Percentiles rank a stretch among this genome's conserved stretches.
Evolutionary conservation across 2,797 vertebrate species (phyloP).

Genomic region (Lithobates sylvaticus): DNA sequence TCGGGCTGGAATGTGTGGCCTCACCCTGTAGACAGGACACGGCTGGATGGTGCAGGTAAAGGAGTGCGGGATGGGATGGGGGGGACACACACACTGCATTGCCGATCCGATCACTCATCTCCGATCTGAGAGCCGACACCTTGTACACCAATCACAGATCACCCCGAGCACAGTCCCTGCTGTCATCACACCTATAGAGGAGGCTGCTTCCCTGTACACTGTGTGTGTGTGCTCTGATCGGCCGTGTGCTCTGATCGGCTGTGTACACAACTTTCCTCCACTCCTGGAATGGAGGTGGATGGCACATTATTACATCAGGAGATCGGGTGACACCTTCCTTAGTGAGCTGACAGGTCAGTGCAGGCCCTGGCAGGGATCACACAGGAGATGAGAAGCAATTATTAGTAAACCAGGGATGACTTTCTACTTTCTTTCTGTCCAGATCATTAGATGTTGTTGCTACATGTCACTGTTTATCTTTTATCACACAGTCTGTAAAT

Average conservation of each 20-base stretch:
- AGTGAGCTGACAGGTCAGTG: slow-evolving; percentile 10
- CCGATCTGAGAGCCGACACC: no score
- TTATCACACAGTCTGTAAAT: background rate
- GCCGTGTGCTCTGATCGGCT: no score
- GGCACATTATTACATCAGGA: no score
- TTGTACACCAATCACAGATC: no score
- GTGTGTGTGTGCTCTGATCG: no score
- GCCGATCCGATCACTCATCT: no score
- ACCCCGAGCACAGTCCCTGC: no score
- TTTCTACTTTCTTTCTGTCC: background rate
- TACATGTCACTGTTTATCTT: background rate
- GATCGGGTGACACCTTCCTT: background rate
- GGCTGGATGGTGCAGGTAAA: slow-evolving; percentile 60
- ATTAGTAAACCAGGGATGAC: background rate
- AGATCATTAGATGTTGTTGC: background rate
- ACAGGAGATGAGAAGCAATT: background rate
- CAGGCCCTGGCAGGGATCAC: slow-evolving; percentile 2
- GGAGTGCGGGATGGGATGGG: slow-evolving; percentile 17
- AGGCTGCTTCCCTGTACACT: no score
- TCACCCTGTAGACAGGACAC: slow-evolving; percentile 12
- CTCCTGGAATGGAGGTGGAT: no score
- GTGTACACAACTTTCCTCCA: no score
- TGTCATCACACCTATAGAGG: no score
- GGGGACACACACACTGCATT: no score
- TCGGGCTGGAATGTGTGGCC: background rate